phyloP scores from a whole-genome alignment of 2,113 vertebrate genomes.

The Antechinus stuartii region DNA sequence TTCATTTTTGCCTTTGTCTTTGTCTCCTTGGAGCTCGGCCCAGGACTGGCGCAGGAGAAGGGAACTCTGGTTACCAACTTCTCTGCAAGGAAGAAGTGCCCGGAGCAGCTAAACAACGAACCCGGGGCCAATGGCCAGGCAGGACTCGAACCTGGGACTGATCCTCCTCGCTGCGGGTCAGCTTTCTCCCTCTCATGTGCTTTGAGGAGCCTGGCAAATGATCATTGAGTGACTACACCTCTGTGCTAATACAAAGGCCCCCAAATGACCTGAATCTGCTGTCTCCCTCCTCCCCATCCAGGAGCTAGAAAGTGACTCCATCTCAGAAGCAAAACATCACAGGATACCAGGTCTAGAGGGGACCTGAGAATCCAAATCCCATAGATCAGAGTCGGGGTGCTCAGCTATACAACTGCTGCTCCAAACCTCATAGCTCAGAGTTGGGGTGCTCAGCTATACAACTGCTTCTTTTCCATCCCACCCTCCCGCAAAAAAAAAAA shows the following conservation, averaged over 20 bases:
- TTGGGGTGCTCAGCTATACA: background rate
- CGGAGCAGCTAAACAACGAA: background rate
- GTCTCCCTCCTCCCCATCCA: background rate
- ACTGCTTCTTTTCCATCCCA: background rate
- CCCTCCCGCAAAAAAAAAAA: no score
- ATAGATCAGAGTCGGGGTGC: no score
- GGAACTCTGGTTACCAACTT: background rate
- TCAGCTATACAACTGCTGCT: no score
- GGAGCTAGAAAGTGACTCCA: background rate
- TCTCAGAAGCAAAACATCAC: background rate
- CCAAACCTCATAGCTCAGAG: no score
- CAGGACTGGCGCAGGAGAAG: background rate
- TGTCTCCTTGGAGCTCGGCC: background rate
- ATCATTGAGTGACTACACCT: background rate
- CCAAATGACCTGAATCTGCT: background rate
- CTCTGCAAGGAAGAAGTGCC: background rate
- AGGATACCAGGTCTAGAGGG: background rate
- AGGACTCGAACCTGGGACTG: background rate
- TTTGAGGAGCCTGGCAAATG: background rate
- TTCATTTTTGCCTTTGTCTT: background rate
- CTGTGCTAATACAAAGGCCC: background rate
- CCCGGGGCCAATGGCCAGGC: background rate
- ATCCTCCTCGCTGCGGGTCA: background rate
- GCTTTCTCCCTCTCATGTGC: background rate
- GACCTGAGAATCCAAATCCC: background rate